These are phyloP conservation scores for Hemicordylus capensis DNA, from an alignment of 2,113 vertebrate species.

Conservation along the genomic window DNA sequence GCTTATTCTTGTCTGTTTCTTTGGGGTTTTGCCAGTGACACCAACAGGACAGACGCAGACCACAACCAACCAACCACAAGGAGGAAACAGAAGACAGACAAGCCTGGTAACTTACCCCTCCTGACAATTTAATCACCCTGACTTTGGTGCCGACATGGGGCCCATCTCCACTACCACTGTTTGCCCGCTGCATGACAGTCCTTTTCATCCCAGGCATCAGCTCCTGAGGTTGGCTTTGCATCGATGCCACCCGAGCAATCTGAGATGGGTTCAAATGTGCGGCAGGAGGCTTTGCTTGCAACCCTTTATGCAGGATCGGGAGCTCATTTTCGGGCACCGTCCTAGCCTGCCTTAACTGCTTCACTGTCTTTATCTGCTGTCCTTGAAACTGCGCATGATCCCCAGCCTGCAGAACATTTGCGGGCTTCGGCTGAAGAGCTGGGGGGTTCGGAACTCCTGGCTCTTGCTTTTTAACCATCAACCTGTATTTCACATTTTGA, in stretches of 20 bases:
- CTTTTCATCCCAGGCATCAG: slow-evolving; percentile 85
- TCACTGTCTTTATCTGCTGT: slow-evolving; percentile 70
- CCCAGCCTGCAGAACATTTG: slow-evolving; percentile 59
- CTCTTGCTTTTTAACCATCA: slow-evolving; percentile 75
- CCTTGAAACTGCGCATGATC: slow-evolving; percentile 66
- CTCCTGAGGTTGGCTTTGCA: slow-evolving; percentile 75
- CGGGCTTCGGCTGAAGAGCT: slow-evolving; percentile 57
- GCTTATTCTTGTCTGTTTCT: slow-evolving; percentile 3
- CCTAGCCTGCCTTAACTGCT: slow-evolving; percentile 72
- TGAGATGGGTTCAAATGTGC: slow-evolving; percentile 59
- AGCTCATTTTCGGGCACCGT: slow-evolving; percentile 59
- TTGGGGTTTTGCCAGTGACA: slow-evolving; percentile 13
- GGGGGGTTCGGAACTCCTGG: neutral
- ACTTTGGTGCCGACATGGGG: slow-evolving; percentile 89
- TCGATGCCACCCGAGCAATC: slow-evolving; percentile 56
- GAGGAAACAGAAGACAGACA: slow-evolving; percentile 48
- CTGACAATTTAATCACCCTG: slow-evolving; percentile 91
- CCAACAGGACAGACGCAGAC: slow-evolving; percentile 21
- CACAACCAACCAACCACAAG: slow-evolving; percentile 42
- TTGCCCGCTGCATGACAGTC: slow-evolving; percentile 94
- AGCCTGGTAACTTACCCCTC: slow-evolving; percentile 86
- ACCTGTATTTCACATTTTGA: slow-evolving; percentile 80
- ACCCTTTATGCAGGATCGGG: slow-evolving; percentile 38
- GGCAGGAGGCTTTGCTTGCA: slow-evolving; percentile 58
- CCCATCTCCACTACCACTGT: slow-evolving; percentile 75